Evolutionary conservation across 37 sponge, comb jelly and placozoan genomes (phyloP), one percentile per base, ranked within the genome.

Genomic region (Spongilla lacustris): DNA sequence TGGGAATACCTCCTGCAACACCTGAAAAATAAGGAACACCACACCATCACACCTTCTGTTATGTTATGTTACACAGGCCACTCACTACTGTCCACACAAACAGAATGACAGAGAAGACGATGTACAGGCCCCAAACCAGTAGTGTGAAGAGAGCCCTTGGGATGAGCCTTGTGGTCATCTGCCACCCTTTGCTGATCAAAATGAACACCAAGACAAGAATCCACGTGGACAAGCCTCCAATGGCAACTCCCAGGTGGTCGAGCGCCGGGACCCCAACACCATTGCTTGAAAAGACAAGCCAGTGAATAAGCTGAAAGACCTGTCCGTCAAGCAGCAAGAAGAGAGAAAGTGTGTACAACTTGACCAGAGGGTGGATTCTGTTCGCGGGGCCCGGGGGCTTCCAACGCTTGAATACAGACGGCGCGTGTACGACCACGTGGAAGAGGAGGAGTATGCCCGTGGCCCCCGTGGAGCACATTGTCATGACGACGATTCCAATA

Each of bases 101-200:
- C 46, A 71, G 87, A 0, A 84, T 79, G 36, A 37, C 68, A 26
- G 83, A 87, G 30, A 87, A 35, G 35, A 87, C 2, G 24, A 90
- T 76, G 66, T 93, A 93, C 25, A 50, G 67, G 26, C 36, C 71
- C 88, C 91, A 90, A 34, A 90, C 50, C 0, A 79, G 29, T 25
- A 83, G 2, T 24, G 87, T 81, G 36, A 80, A 30, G 35, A 50
- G 46, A 71, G 79, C 79, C 82, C 91, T 75, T 27, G 76, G 77
- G 30, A 93, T 31, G 22, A 78, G 31, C 19, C 77, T 29, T 2
- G 76, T 87, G 8, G 94, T 93, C 30, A 93, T 80, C 49, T 79
- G 82, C 88, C 91, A 93, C 2, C 94, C 94, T 66, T 90, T 90
- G 21, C 89, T 88, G 46, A 93, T 71, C 14, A 93, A 77, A 14